Conservation (phyloP, 1,140 invertebrate genomes). For the Listronotus oregonensis region DNA sequence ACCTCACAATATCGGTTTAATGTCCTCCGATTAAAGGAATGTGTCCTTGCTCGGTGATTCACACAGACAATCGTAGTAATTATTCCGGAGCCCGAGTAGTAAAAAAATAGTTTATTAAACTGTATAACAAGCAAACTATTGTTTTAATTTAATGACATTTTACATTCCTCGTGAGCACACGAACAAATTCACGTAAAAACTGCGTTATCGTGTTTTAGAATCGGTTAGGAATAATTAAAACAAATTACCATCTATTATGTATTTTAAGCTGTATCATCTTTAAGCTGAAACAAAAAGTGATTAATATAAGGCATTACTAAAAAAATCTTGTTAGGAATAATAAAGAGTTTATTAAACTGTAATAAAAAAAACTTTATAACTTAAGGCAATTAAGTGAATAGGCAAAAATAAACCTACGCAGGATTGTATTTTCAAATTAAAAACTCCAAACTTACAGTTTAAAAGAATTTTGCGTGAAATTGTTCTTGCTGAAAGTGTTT, state of each 20-base stretch:
- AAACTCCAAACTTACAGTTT: too few relatives aligned
- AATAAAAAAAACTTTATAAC: too few relatives aligned
- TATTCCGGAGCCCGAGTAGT: conserved; percentile 11
- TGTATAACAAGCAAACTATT: conserved; percentile 19
- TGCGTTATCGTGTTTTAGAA: background rate
- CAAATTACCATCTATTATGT: conserved; percentile 13
- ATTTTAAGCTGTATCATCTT: conserved; percentile 7
- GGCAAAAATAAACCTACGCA: too few relatives aligned
- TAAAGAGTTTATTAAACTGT: conserved; percentile 2
- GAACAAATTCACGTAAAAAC: conserved; percentile 2
- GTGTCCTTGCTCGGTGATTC: conserved; percentile 23
- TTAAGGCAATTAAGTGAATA: too few relatives aligned
- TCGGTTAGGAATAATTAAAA: conserved; percentile 10
- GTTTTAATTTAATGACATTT: conserved; percentile 17
- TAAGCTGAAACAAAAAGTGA: conserved; percentile 7
- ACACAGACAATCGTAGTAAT: conserved; percentile 19
- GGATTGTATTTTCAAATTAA: too few relatives aligned
- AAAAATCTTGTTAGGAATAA: conserved; percentile 1
- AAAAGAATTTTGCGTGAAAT: too few relatives aligned
- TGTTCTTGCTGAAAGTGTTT: too few relatives aligned
- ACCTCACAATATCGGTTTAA: conserved; percentile 14
- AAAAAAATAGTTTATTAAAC: conserved; percentile 26
- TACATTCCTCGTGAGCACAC: too few relatives aligned
- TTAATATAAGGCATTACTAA: background rate
- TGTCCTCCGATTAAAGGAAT: conserved; percentile 18